These are phyloP conservation scores for Gyps fulvus DNA, from an alignment of 2,113 vertebrate genomes.

Conservation along the genomic window DNA sequence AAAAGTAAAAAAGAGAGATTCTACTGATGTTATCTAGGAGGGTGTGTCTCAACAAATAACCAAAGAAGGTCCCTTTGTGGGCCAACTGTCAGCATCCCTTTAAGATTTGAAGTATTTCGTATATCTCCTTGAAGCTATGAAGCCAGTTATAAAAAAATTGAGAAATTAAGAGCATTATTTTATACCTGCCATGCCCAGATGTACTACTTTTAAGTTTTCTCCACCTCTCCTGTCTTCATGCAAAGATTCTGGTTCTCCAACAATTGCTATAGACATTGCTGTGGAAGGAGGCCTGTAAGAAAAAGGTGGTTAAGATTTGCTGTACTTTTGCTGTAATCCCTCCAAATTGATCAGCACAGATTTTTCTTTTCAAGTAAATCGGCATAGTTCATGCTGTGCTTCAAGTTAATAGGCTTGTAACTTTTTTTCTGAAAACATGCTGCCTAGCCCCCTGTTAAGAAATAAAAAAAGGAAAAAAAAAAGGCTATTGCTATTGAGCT, in stretches of 20 bases:
- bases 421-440: background rate
- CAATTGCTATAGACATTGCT: constrained; percentile 83
- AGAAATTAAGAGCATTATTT: background rate
- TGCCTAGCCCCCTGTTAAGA: background rate
- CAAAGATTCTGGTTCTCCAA: constrained; percentile 80
- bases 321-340: background rate
- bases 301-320: background rate
- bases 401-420: background rate
- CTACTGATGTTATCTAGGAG: background rate
- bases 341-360: background rate
- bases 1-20: background rate
- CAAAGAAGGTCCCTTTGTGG: background rate
- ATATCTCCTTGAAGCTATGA: background rate
- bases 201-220: constrained; percentile 76
- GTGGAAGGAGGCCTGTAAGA: constrained; percentile 87
- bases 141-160: background rate
- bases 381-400: background rate
- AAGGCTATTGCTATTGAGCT: background rate
- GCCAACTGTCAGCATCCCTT: background rate
- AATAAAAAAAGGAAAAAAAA: background rate
- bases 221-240: constrained; percentile 88
- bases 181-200: constrained; percentile 75
- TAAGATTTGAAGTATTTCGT: background rate
- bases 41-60: background rate
- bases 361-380: background rate